Base-by-base conservation (phyloP, 2,888 invertebrate genomes). In the Orchesellides sinensis region DNA sequence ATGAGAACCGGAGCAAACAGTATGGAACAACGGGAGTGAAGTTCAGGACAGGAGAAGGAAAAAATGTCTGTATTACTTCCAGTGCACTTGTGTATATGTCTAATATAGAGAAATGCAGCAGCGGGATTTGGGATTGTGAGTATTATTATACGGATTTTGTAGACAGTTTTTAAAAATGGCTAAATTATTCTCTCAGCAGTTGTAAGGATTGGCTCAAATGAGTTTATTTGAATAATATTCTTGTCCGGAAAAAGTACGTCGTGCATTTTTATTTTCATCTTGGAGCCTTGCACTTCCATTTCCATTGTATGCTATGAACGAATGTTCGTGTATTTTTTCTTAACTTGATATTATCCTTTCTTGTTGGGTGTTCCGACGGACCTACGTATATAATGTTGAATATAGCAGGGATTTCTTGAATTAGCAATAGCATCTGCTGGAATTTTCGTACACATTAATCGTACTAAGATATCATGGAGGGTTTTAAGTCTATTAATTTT, bases 221-320 rank as follows among this genome's bases (percentile, higher is more conserved):
- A 73, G 80, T 81, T 81, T 81, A 81, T 81, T 81, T 81, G 80
- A 81, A 81, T 81, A 81, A 81, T 81, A 73, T 81, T 68, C 73
- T 73, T 73, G 56, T 45, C 40, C 17, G 61, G 45, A 56, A 70
- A 59, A 72, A 61, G 54, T 17, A 49, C 29, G 29, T 6, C 21
- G 19, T 23, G n/a, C 47, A 61, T 73, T 73, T 73, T 73, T 73
- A 61, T 49, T 25, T 59, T 17, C 73, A 49, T 27, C 14, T 49
- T 73, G 73, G 73, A 73, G 73, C 61, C 73, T 29, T 25, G 1
- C 56, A 19, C n/a, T 59, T 17, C 21, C 40, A 40, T n/a, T 40
- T n/a, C 40, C 10, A 40, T 40, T 2, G 40, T 40, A n/a, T 40
- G 40, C 10, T 40, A 8, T 14, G 10, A 40, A n/a, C 10, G 40